Evolutionary conservation across 1,140 invertebrate genomes (phyloP).

Genomic region (Ceratitis capitata): DNA sequence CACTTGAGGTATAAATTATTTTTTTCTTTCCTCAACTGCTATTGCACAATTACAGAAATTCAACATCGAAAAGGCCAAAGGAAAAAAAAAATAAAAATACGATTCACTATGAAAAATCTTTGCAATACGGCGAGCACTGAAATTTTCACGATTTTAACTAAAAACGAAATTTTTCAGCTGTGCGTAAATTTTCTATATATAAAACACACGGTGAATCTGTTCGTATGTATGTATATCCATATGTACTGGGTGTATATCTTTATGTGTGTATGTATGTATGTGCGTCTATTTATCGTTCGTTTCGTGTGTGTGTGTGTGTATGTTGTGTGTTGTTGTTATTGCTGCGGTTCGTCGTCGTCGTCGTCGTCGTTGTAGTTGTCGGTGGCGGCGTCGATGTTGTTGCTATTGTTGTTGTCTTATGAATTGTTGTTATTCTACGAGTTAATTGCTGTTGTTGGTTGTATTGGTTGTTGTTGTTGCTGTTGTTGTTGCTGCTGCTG

Average conservation of each 20-base stretch:
- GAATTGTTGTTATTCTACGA: not conserved
- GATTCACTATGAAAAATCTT: conserved; percentile 18
- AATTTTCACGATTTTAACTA: conserved; percentile 30
- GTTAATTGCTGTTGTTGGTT: not conserved
- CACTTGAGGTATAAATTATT: not conserved
- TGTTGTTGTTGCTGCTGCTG: not conserved
- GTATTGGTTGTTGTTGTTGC: not conserved
- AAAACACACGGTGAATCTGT: conserved; percentile 48
- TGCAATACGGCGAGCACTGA: not conserved
- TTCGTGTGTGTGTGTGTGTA: not conserved
- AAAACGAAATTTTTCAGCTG: conserved; percentile 48
- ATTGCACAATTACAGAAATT: not conserved
- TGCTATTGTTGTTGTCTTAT: too few species aligned
- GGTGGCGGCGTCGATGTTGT: too few species aligned
- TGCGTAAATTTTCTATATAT: conserved; percentile 65
- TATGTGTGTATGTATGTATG: not conserved
- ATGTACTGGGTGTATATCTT: not conserved
- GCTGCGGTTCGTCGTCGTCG: too few species aligned
- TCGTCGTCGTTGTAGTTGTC: too few species aligned
- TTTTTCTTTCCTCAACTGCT: not conserved
- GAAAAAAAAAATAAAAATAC: too few species aligned
- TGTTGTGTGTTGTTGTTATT: not conserved
- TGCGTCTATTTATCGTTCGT: not conserved
- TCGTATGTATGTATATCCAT: not conserved
- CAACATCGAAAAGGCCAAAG: too few species aligned